Evolutionary conservation across 2,113 vertebrate species (phyloP).

Genomic region (Entomyzon cyanotis): DNA sequence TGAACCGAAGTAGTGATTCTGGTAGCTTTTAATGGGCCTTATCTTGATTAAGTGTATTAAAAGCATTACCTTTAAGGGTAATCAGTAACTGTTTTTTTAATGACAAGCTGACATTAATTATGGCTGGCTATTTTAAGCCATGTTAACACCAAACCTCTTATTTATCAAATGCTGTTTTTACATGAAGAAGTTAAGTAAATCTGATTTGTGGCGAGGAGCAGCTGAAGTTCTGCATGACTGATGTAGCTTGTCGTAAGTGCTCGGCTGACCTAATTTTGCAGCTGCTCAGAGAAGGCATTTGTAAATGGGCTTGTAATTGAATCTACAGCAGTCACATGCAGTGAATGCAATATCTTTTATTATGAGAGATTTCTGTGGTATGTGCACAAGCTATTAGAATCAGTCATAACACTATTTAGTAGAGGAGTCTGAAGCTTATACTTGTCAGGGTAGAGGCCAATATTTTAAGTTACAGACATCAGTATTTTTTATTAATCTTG

Average conservation of each 20-base stretch:
- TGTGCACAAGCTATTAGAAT: background rate
- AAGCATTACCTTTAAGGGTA: background rate
- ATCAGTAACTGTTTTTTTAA: background rate
- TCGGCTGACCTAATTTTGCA: constrained; percentile 45
- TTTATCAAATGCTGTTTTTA: background rate
- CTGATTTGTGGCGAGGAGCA: background rate
- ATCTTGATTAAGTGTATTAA: background rate
- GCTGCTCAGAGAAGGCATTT: background rate
- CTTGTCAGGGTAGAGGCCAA: background rate
- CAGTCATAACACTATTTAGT: background rate
- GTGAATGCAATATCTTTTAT: background rate
- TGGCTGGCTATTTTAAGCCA: background rate
- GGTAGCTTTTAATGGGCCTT: background rate
- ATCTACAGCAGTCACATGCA: background rate
- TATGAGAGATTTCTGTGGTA: constrained; percentile 3
- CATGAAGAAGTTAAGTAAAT: constrained; percentile 19
- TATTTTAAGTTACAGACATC: background rate
- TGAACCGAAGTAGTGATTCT: background rate
- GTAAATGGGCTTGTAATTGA: constrained; percentile 10
- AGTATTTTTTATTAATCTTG: background rate
- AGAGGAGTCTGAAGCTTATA: background rate
- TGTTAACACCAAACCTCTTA: background rate
- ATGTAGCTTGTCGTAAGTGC: background rate
- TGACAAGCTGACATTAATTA: background rate
- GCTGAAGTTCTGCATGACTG: background rate